Base-by-base conservation (phyloP, 2,797 vertebrate genomes). In the Pitangus sulphuratus region DNA sequence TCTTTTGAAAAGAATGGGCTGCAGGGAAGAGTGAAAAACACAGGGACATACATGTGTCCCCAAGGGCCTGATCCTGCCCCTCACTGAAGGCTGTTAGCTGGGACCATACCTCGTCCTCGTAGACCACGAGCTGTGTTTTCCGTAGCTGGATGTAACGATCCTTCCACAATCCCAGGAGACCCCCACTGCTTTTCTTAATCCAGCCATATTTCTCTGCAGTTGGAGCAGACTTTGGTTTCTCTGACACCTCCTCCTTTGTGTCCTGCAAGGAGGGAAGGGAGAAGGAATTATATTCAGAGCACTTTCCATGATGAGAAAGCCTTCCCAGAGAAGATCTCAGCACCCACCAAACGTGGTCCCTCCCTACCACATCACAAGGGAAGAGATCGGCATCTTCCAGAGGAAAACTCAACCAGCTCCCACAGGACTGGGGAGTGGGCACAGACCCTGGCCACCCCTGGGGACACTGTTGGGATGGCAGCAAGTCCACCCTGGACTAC, bases 151-250 rank as follows among this genome's bases (percentile, higher is more conserved):
- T 85, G 94, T 98, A 99, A 28, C 99, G 98, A 80, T 99, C 99
- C 96, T 99, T 99, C 96, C 99, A 99, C 95, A 98, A 97, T 11
- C 98, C 97, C 96, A 99, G 87, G 56, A 99, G 89, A 28, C 98
- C 98, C 17, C 99, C 98, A 0, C 98, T 98, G 95, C 98, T 98
- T 97, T 99, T 99, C 98, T 99, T 99, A 96, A 99, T 92, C 99
- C 99, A 99, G 94, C 99, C 99, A 1, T 98, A 98, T 92, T 99
- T 99, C 87, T 98, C 98, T 15, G 97, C 96, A 0, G 93, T 97
- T 31, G 90, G 97, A 24, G 97, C 84, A 89, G 96, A 86, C 90
- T 97, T 98, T 17, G 97, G 91, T 81, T 98, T 98, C 97, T 98
- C 97, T 4, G 89, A 71, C 25, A 97, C 95, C 20, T 98, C 98